Evolutionary conservation across 2,888 invertebrate species (phyloP).

Genomic region (Trachelus iudaicus): DNA sequence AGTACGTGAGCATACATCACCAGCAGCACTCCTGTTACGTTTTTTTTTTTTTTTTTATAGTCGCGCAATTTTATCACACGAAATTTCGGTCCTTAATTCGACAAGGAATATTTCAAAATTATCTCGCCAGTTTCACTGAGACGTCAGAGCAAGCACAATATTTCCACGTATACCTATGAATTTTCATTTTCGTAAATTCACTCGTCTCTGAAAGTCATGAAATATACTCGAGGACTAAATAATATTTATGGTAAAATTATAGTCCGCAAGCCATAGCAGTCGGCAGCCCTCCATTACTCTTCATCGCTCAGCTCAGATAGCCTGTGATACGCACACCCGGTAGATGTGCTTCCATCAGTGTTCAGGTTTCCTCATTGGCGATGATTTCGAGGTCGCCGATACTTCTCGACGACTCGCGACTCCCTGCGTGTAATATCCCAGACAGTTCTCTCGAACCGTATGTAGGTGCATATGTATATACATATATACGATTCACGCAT

Average conservation of each 20-base stretch:
- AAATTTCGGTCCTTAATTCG: neutral
- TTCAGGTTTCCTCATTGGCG: neutral
- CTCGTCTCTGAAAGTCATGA: neutral
- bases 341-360: neutral
- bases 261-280: neutral
- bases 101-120: neutral
- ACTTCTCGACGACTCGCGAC: constrained; percentile 22
- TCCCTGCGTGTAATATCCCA: constrained; percentile 32
- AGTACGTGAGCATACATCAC: constrained; percentile 23
- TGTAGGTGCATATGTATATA: neutral
- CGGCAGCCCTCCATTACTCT: neutral
- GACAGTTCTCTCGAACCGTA: constrained; percentile 15
- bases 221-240: neutral
- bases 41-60: neutral
- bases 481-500: neutral
- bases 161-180: neutral
- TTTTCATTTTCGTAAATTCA: neutral
- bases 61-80: neutral
- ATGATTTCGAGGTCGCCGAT: constrained; percentile 25
- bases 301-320: neutral
- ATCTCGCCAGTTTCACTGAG: neutral
- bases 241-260: neutral
- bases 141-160: neutral
- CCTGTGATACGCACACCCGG: neutral
- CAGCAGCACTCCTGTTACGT: constrained; percentile 11